Evolutionary conservation across 2,113 vertebrate genomes (phyloP), one percentile per base, ranked within the genome.

Genomic region (Pan paniscus): DNA sequence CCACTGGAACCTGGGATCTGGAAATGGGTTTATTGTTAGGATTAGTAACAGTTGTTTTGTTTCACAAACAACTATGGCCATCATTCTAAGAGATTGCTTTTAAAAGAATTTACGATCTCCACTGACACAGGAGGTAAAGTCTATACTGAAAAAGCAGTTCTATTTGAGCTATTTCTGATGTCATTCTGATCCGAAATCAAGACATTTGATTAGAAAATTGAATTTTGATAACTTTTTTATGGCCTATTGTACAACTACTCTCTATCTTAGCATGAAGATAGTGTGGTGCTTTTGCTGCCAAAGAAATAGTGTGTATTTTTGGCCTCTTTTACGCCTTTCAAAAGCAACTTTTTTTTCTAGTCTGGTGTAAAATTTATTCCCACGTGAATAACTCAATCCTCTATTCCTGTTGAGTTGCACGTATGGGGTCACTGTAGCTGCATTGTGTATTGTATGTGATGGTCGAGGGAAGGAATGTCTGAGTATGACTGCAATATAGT

Each of bases 291-390:
- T 90, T 96, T 46, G 80, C 0, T 90, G 67, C 93, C 78, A 83
- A 91, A 97, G 75, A 85, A 94, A 82, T n/a, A n/a, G 0, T 48
- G 30, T 83, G 75, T 94, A 9, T 32, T 96, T 98, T 94, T 32
- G 5, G 25, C 57, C 0, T 0, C 52, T 91, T 94, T 93, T 95
- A 79, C 5, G 57, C 48, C 76, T 55, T 73, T 93, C 72, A 90
- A 93, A 96, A 97, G 0, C 25, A 79, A 52, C 40, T 9, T 92
- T 97, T 97, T 90, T 35, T 97, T 94, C 76, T 90, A 64, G 32
- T 90, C 90, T 46, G 89, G 64, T 95, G 94, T 97, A 93, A 97
- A 97, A 97, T 97, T 76, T 92, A 96, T 98, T 98, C 73, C 97
- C 40, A 0, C 35, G 18, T 94, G 96, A 68, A 6, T 93, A 96